A percentile compares a stretch with the other conserved stretches of the same genome.
Conservation (phyloP, 2,797 vertebrate genomes). For the Alca torda region DNA sequence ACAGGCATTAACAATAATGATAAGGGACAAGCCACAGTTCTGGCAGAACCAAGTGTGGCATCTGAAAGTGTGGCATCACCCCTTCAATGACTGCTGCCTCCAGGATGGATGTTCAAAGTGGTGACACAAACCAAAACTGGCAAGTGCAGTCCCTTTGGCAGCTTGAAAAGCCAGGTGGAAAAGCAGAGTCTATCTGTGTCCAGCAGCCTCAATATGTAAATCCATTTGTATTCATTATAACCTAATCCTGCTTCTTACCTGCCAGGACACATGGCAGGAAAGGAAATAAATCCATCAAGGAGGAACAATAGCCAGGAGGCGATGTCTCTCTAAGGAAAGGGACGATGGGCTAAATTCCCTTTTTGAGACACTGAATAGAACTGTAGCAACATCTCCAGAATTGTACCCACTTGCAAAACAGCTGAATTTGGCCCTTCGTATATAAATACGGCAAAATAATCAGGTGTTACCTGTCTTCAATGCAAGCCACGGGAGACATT, state of each 20-base stretch:
- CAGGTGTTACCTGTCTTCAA: neutral
- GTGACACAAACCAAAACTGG: neutral
- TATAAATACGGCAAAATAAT: neutral
- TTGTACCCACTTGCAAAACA: neutral
- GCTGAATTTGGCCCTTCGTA: neutral
- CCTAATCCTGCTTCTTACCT: neutral
- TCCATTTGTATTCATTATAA: neutral
- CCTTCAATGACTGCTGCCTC: neutral
- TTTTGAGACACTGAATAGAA: neutral
- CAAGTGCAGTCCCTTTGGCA: neutral
- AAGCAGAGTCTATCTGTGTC: neutral
- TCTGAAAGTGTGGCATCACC: neutral
- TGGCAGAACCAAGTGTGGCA: neutral
- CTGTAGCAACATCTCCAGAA: neutral
- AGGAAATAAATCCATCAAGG: neutral
- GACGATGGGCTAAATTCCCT: neutral
- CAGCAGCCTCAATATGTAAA: slow-evolving; percentile 5
- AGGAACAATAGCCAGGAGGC: neutral
- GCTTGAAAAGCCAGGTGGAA: neutral
- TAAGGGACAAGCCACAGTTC: neutral
- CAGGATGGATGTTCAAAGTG: neutral
- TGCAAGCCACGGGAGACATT: neutral
- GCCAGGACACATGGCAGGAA: neutral
- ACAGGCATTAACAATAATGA: neutral
- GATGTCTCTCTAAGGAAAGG: neutral